Conservation (phyloP, 2,888 invertebrate species). For the Dorcus parallelipipedus region DNA sequence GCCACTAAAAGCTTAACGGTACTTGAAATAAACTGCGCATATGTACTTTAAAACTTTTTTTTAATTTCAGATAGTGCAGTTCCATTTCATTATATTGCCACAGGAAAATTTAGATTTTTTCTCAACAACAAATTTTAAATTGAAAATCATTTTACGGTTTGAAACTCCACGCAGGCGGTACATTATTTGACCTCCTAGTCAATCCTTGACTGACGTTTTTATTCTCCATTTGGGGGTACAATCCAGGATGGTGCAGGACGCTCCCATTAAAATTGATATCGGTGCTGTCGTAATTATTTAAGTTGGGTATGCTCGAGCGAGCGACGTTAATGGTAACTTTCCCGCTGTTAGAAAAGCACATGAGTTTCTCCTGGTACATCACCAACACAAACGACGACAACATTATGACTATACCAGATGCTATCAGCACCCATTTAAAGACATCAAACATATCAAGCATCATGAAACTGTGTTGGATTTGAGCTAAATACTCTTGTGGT, state of each 20-base stretch:
- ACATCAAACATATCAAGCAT: conserved; percentile 47
- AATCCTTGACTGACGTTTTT: conserved; percentile 20
- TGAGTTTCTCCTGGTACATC: conserved; percentile 26
- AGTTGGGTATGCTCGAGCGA: too few species aligned
- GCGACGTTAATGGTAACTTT: conserved; percentile 22
- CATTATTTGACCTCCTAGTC: neutral
- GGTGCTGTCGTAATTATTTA: too few species aligned
- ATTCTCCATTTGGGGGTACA: conserved; percentile 25
- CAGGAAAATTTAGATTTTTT: too few species aligned
- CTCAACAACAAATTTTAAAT: too few species aligned
- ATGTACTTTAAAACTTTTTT: too few species aligned
- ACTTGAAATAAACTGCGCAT: too few species aligned
- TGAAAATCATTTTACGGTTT: too few species aligned
- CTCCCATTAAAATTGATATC: conserved; percentile 20
- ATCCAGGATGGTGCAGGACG: conserved; percentile 18
- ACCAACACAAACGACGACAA: conserved; percentile 24
- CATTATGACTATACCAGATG: conserved; percentile 37
- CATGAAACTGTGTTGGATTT: conserved; percentile 45
- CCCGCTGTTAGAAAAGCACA: conserved; percentile 28
- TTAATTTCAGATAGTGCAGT: too few species aligned
- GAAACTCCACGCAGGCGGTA: too few species aligned
- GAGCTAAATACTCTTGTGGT: conserved; percentile 39
- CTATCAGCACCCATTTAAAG: conserved; percentile 50
- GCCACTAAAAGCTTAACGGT: too few species aligned
- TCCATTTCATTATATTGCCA: too few species aligned